phyloP scores from a whole-genome alignment of 2,113 vertebrate genomes.

The Psephotus haematonotus region DNA sequence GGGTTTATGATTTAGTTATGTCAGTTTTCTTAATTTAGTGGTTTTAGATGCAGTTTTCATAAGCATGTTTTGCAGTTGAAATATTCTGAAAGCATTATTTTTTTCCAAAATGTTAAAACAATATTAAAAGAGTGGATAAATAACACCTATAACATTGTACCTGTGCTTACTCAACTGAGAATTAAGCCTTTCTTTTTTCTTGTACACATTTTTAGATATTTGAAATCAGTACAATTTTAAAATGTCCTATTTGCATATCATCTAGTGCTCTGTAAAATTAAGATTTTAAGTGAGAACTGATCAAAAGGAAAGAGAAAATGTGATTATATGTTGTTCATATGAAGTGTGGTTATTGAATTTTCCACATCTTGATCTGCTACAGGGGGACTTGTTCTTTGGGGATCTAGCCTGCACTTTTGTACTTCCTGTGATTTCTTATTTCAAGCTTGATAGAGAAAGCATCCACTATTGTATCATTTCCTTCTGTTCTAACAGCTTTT shows the following conservation, averaged over 20 bases:
- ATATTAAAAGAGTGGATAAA: neutral
- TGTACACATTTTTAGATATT: neutral
- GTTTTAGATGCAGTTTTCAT: neutral
- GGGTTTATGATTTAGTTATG: slow-evolving; percentile 33
- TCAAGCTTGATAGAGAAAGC: slow-evolving; percentile 43
- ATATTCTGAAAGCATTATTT: neutral
- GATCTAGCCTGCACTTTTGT: slow-evolving; percentile 43
- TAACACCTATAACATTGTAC: neutral
- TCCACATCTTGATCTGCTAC: neutral
- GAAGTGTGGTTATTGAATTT: neutral
- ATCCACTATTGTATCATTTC: slow-evolving; percentile 45
- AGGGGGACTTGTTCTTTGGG: neutral
- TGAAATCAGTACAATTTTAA: neutral
- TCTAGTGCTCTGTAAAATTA: neutral
- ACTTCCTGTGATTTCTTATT: slow-evolving; percentile 68
- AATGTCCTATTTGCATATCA: neutral
- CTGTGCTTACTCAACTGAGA: neutral
- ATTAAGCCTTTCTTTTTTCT: neutral
- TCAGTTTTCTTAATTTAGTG: neutral
- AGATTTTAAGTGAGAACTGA: neutral
- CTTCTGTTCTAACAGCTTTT: slow-evolving; percentile 57
- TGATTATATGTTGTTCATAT: neutral
- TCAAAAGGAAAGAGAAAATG: neutral
- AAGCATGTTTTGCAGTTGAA: neutral
- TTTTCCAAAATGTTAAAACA: neutral